A percentile compares a stretch with the other conserved stretches of the same genome.
Evolutionary conservation across 2,113 vertebrate genomes (phyloP).

Genomic region (Platycercus adscitus): DNA sequence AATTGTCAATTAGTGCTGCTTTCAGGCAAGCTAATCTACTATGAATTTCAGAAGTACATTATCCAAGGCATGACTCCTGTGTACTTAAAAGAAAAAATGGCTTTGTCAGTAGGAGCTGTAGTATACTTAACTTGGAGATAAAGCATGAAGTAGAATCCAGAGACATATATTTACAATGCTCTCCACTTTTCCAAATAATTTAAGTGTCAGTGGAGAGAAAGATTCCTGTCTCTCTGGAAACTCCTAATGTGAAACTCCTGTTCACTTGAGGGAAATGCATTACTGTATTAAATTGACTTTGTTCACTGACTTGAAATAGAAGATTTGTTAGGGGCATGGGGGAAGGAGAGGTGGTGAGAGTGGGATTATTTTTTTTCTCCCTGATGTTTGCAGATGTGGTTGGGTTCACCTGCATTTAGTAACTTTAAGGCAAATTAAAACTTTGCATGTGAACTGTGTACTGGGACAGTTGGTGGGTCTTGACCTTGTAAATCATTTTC

Average conservation of each 20-base stretch:
- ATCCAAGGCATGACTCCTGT: neutral
- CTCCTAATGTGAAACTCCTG: neutral
- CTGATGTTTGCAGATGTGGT: neutral
- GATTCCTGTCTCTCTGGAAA: neutral
- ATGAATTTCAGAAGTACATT: neutral
- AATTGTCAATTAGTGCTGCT: neutral
- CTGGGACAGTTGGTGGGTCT: neutral
- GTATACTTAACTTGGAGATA: neutral
- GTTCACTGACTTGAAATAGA: neutral
- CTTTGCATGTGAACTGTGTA: fast-evolving
- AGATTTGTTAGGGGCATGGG: neutral
- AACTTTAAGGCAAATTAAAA: neutral
- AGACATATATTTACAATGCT: neutral
- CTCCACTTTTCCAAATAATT: neutral
- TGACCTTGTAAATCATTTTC: neutral
- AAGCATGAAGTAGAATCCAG: neutral
- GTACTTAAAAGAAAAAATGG: neutral
- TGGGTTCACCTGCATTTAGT: neutral
- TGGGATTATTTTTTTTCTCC: neutral
- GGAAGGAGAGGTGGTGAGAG: neutral
- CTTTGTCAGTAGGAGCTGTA: neutral
- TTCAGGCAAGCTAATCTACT: neutral
- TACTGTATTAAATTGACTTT: neutral
- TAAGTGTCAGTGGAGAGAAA: neutral
- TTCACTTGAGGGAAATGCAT: neutral